phyloP scores from a whole-genome alignment of 2,797 vertebrate species.

The Sparus aurata region DNA sequence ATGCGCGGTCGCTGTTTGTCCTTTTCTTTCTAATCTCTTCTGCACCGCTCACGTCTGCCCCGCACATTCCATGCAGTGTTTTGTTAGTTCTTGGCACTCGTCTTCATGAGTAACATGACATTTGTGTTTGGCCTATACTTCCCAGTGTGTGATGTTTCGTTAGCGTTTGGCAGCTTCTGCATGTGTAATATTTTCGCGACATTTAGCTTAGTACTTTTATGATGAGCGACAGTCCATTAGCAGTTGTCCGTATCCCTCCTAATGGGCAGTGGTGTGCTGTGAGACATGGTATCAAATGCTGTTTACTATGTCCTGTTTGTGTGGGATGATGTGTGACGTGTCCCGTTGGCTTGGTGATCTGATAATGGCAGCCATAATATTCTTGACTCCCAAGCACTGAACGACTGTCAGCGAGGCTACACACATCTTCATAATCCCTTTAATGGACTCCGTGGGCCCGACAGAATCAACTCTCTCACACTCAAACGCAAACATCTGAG shows the following conservation, averaged over 20 bases:
- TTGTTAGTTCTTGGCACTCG: conserved; percentile 31
- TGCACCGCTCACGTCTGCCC: conserved; percentile 21
- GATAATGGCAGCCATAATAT: conserved; percentile 71
- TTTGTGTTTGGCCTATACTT: conserved; percentile 37
- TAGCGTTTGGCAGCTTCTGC: conserved; percentile 15
- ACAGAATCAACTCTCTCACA: conserved; percentile 33
- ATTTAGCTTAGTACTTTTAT: conserved; percentile 54
- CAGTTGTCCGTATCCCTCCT: conserved; percentile 48
- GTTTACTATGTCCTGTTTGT: conserved; percentile 65
- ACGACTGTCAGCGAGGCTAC: conserved; percentile 52
- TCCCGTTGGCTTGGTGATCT: conserved; percentile 55
- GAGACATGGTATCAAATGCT: conserved; percentile 62
- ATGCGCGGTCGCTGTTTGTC: conserved; percentile 16
- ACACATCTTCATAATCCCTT: conserved; percentile 72
- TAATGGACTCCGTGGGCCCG: conserved; percentile 70
- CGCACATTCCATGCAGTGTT: conserved; percentile 33
- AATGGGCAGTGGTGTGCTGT: conserved; percentile 58
- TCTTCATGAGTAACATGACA: conserved; percentile 42
- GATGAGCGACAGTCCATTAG: conserved; percentile 69
- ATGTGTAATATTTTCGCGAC: conserved; percentile 41
- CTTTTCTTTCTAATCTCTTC: conserved; percentile 24
- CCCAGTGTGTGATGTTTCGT: conserved; percentile 43
- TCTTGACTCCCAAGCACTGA: conserved; percentile 65
- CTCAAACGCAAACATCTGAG: conserved; percentile 20
- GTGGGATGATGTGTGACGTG: conserved; percentile 68